These are phyloP conservation scores for Hafferia zeledoni DNA, from an alignment of 2,797 vertebrate genomes.

Conservation along the genomic window DNA sequence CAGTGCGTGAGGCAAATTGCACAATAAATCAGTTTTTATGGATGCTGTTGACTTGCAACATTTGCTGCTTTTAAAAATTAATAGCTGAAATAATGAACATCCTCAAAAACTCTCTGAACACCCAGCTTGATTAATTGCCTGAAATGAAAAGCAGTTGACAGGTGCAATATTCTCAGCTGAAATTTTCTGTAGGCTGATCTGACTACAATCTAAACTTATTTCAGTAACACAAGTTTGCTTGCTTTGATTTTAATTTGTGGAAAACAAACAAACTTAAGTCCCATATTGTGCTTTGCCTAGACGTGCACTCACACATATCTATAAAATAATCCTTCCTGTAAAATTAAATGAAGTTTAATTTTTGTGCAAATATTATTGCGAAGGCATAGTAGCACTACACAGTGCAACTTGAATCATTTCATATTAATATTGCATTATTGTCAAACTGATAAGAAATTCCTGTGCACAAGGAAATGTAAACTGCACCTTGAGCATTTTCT, in stretches of 20 bases:
- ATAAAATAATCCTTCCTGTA: constrained; percentile 18
- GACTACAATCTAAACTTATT: constrained; percentile 19
- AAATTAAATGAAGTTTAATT: constrained; percentile 60
- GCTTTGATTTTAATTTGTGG: constrained; percentile 36
- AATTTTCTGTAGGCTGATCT: constrained; percentile 46
- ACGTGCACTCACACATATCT: not conserved
- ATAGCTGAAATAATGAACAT: constrained; percentile 82
- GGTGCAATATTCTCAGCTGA: constrained; percentile 65
- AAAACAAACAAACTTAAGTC: constrained; percentile 35
- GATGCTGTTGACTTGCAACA: constrained; percentile 78
- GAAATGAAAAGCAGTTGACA: constrained; percentile 73
- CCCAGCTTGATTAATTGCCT: constrained; percentile 77
- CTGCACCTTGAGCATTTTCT: constrained; percentile 54
- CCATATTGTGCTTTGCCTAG: not conserved
- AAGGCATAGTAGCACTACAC: constrained; percentile 17
- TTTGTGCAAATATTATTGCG: constrained; percentile 72
- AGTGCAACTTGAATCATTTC: constrained; percentile 40
- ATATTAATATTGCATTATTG: constrained; percentile 66
- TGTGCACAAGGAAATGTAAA: constrained; percentile 44
- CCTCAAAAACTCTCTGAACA: constrained; percentile 67
- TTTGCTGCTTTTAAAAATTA: constrained; percentile 82
- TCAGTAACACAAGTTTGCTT: not conserved
- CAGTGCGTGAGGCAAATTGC: constrained; percentile 69
- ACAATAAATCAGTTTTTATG: constrained; percentile 80
- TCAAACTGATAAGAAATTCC: constrained; percentile 63